Percentiles rank a stretch among this genome's conserved stretches.
These are phyloP conservation scores for Camelus dromedarius DNA, from an alignment of 2,113 vertebrate species.

Conservation along the genomic window DNA sequence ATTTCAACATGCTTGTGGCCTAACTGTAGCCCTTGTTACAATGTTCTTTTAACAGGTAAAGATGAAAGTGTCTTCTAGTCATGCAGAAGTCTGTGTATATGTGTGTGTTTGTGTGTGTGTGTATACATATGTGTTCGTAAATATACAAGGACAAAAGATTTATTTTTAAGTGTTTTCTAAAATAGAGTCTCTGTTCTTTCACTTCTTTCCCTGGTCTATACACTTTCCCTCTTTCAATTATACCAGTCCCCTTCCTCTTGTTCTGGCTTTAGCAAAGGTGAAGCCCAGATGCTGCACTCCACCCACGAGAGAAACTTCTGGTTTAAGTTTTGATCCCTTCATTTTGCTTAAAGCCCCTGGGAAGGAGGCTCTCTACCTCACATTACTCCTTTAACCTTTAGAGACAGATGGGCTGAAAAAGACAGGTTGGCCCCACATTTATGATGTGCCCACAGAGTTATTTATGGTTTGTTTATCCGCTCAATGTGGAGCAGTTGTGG, in stretches of 20 bases:
- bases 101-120: neutral
- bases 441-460: conserved; percentile 43
- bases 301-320: conserved; percentile 7
- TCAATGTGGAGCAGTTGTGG: conserved; percentile 44
- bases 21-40: neutral
- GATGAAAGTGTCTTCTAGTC: neutral
- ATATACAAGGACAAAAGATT: neutral
- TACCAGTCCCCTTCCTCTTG: neutral
- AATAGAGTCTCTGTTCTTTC: neutral
- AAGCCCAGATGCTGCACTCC: neutral
- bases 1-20: neutral
- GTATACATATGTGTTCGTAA: neutral
- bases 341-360: neutral
- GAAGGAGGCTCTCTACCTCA: neutral
- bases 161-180: neutral
- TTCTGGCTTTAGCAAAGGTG: neutral
- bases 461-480: conserved; percentile 70
- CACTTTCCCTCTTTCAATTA: neutral
- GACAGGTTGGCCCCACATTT: conserved; percentile 57
- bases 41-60: neutral
- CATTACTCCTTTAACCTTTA: conserved; percentile 2
- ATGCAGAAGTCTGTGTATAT: neutral
- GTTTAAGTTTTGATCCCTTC: conserved; percentile 39
- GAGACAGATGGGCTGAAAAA: conserved; percentile 61
- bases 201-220: neutral